A percentile compares a stretch with the other conserved stretches of the same genome.
phyloP scores from a whole-genome alignment of 2,888 invertebrate species.

The Entomobrya multifasciata region DNA sequence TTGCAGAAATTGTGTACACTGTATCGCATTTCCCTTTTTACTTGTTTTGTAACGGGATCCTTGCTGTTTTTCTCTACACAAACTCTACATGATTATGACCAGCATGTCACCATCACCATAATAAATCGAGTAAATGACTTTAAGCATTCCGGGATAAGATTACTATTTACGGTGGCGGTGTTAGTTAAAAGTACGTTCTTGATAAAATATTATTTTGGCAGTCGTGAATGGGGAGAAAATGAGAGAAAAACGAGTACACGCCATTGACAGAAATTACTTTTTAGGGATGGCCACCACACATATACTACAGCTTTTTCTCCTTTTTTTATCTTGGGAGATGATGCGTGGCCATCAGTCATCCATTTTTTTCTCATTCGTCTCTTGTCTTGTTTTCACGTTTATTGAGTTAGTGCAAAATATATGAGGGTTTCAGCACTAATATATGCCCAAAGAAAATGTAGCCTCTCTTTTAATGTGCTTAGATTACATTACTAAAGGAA shows the following conservation, averaged over 20 bases:
- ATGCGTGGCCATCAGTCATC: conserved; percentile 51
- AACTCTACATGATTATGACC: background rate
- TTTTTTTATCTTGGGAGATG: conserved; percentile 16
- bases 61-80: background rate
- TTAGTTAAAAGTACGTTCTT: background rate
- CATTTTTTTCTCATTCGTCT: background rate
- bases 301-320: background rate
- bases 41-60: conserved; percentile 9
- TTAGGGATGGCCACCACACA: conserved; percentile 26
- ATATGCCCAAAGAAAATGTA: background rate
- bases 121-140: conserved; percentile 28
- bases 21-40: conserved; percentile 11
- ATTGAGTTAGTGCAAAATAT: background rate
- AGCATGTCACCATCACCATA: background rate
- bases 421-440: background rate
- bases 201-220: background rate
- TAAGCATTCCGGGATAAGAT: conserved; percentile 15
- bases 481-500: conserved; percentile 10
- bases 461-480: background rate
- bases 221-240: background rate
- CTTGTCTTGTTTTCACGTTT: background rate
- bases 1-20: conserved; percentile 21
- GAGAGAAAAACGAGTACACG: background rate
- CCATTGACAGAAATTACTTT: conserved; percentile 28
- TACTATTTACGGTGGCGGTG: background rate